Conservation (phyloP, 2,113 vertebrate genomes). For the Gobiocypris rarus region DNA sequence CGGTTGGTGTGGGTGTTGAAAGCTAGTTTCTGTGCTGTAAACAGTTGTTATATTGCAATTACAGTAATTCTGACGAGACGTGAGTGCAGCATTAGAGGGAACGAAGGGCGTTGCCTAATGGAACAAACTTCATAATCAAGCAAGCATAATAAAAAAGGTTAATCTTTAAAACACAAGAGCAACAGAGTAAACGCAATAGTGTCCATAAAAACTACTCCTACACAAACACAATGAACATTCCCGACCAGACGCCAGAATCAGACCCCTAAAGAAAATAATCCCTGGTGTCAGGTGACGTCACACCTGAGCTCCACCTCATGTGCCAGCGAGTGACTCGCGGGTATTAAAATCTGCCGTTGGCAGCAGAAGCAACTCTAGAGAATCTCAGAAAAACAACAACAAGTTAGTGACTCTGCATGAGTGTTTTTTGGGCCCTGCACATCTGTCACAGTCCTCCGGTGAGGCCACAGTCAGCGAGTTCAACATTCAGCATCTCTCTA, state of each 20-base stretch:
- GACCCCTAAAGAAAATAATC: slow-evolving; percentile 12
- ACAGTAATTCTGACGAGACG: neutral
- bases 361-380: slow-evolving; percentile 6
- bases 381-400: neutral
- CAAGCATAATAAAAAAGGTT: neutral
- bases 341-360: neutral
- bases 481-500: neutral
- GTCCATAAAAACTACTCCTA: neutral
- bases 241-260: neutral
- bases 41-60: neutral
- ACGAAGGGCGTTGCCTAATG: neutral
- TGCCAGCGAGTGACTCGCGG: neutral
- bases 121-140: neutral
- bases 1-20: no score
- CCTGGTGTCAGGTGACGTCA: slow-evolving; percentile 8
- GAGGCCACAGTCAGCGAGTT: neutral
- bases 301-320: neutral
- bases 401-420: neutral
- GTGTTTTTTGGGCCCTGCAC: neutral
- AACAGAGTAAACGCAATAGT: neutral
- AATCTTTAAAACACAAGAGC: neutral
- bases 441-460: neutral
- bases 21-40: neutral
- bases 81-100: neutral
- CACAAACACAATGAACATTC: slow-evolving; percentile 4